Conservation (phyloP, 53 echinoderm and acorn worm genomes). For the Patiria pectinifera region DNA sequence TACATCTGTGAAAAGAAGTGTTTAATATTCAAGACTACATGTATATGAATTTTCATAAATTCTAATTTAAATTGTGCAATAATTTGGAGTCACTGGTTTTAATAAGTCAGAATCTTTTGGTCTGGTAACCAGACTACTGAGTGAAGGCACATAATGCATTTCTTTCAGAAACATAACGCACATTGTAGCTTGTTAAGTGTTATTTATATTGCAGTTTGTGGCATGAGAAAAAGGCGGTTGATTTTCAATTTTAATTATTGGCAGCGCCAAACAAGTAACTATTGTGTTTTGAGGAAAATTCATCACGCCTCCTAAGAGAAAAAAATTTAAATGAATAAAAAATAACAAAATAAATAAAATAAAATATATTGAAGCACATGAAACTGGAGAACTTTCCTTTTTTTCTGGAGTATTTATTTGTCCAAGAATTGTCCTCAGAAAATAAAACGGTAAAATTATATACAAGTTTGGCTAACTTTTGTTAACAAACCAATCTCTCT, state of each 20-base stretch:
- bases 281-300: too few relatives aligned
- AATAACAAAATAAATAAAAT: background rate
- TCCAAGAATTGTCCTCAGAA: background rate
- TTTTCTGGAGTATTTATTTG: constrained; percentile 23
- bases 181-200: too few relatives aligned
- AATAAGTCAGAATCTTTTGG: too few relatives aligned
- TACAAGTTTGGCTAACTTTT: background rate
- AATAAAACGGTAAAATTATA: background rate
- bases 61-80: background rate
- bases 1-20: background rate
- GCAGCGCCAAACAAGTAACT: too few relatives aligned
- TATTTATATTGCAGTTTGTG: too few relatives aligned
- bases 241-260: too few relatives aligned
- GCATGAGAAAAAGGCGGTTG: too few relatives aligned
- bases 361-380: background rate
- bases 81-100: background rate
- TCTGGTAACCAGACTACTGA: too few relatives aligned
- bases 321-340: background rate
- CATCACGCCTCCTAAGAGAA: too few relatives aligned
- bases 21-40: background rate
- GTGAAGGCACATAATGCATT: too few relatives aligned
- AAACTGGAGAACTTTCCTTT: background rate
- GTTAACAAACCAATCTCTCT: background rate
- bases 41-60: background rate
- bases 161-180: too few relatives aligned